Base-by-base conservation (phyloP, 2,797 vertebrate species). In the Malacoctenus gilli region DNA sequence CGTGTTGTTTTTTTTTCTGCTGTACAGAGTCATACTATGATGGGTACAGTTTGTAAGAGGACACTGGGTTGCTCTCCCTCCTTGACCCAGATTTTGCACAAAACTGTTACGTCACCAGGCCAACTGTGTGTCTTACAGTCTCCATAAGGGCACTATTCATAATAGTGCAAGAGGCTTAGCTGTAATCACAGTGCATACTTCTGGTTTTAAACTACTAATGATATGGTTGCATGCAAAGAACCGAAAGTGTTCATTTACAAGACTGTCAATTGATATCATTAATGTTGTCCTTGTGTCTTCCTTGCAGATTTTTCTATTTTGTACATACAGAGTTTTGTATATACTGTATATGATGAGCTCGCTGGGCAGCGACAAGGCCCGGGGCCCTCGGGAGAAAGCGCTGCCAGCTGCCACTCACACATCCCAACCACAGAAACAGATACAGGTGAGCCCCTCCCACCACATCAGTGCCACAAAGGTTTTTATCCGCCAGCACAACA, bases 291-390 rank as follows among this genome's bases (percentile, higher is more conserved):
- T 38, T 25, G 40, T 55, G 15, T 68, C 39, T 79, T 37, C 40
- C 91, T 91, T 90, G 42, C 92, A 99, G 96, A 93, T 96, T 99
- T 92, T 98, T 98, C 92, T 96, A 94, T 96, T 97, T 98, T 98
- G 95, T 96, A 96, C 94, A 95, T 95, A 96, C 93, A 69, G 92
- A 95, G 92, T 95, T 97, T 96, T 97, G 95, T 98, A 97, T 95
- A 96, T 97, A 95, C 94, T 96, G 93, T 96, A 94, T 94, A 97
- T 95, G 95, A 98, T 98, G 96, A 96, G 95, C 90, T 96, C 95
- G 3, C 91, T 96, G 93, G 94, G 92, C 92, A 80, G 88, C 89
- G 95, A 98, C 77, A 94, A 94, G 86, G 91, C 93, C 92, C 94
- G 93, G 92, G 93, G 93, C 85, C 91, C 95, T 94, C 92, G 95